Evolutionary conservation across 2,113 vertebrate species (phyloP).

Genomic region (Machaerirhynchus nigripectus): DNA sequence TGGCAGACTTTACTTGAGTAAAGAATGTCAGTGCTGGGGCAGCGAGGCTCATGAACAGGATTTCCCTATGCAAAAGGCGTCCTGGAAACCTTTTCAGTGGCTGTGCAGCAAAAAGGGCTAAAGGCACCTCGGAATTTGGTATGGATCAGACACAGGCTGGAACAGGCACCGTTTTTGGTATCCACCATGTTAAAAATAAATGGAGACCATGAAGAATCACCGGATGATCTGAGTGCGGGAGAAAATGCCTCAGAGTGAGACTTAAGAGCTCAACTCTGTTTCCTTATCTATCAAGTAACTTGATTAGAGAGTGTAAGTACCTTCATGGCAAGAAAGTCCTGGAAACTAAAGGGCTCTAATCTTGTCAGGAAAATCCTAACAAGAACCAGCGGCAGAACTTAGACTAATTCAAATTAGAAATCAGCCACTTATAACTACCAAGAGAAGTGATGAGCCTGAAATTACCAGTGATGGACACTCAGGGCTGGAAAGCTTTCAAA

Average conservation of each 20-base stretch:
- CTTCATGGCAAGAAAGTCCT: conserved; percentile 52
- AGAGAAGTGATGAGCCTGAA: conserved; percentile 24
- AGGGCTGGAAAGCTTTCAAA: conserved; percentile 32
- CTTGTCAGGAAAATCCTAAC: conserved; percentile 55
- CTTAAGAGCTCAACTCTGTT: conserved; percentile 64
- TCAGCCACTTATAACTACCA: conserved; percentile 4
- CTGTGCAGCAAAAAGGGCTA: not conserved
- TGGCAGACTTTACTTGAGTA: not conserved
- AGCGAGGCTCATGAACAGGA: not conserved
- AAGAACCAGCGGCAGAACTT: conserved; percentile 53
- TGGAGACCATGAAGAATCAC: conserved; percentile 21
- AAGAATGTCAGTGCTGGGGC: not conserved
- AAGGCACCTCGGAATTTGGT: not conserved
- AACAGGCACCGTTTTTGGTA: not conserved
- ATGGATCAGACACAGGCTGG: not conserved
- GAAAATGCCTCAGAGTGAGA: conserved; percentile 63
- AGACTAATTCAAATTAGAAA: conserved; percentile 41
- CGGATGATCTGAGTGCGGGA: conserved; percentile 26
- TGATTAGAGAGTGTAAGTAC: conserved; percentile 63
- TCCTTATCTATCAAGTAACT: conserved; percentile 60
- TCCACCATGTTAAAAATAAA: conserved; percentile 34
- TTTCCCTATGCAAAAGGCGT: not conserved
- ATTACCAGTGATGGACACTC: conserved; percentile 17
- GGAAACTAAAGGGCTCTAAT: conserved; percentile 59
- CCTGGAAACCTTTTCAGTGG: not conserved